Evolutionary conservation across 1,140 invertebrate genomes (phyloP).

Genomic region (Uloborus diversus): DNA sequence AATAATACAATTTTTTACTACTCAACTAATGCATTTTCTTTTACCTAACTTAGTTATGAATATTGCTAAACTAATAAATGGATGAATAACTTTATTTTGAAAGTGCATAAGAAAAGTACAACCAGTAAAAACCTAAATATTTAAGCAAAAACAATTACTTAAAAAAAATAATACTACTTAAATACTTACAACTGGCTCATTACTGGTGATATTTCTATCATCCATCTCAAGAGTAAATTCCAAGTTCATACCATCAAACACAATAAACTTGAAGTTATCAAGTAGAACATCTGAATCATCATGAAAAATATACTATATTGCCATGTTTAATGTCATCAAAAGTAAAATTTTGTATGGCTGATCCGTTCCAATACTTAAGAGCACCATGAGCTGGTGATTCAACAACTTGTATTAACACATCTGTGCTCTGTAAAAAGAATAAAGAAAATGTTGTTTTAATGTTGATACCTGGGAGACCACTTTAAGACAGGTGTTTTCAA

Average conservation of each 20-base stretch:
- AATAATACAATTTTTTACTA: too few relatives aligned
- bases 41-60: too few relatives aligned
- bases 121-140: too few relatives aligned
- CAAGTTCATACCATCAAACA: slow-evolving; percentile 59
- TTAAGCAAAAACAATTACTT: background rate
- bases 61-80: too few relatives aligned
- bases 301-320: slow-evolving; percentile 61
- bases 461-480: too few relatives aligned
- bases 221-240: background rate
- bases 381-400: slow-evolving; percentile 11
- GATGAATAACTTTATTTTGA: too few relatives aligned
- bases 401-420: slow-evolving; percentile 18
- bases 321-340: slow-evolving; percentile 59
- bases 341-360: background rate
- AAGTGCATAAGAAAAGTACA: too few relatives aligned
- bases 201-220: slow-evolving; percentile 11
- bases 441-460: too few relatives aligned
- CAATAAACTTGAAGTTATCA: slow-evolving; percentile 60
- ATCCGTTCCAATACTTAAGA: background rate
- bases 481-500: too few relatives aligned
- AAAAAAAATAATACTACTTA: background rate
- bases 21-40: too few relatives aligned
- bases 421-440: slow-evolving; percentile 10
- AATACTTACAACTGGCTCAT: slow-evolving; percentile 23
- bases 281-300: slow-evolving; percentile 48